Base-by-base conservation (phyloP, 2,888 invertebrate species). In the Brachylomia viminalis region DNA sequence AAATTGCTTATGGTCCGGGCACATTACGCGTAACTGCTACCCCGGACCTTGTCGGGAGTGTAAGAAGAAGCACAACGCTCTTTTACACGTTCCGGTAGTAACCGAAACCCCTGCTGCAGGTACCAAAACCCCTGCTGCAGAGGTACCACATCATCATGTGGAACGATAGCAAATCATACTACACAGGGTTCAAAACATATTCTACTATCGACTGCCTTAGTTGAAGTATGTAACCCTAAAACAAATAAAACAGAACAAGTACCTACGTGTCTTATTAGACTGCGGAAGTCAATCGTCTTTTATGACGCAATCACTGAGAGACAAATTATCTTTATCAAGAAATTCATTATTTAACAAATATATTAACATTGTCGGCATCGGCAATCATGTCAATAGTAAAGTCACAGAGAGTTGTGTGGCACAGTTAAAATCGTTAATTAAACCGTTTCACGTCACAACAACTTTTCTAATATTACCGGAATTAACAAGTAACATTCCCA, bases 241-340 rank as follows among this genome's bases (percentile, higher is more conserved):
- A 61, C 61, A 62, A 68, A 74, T 52, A 61, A 68, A 58, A 38
- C 52, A n/a, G 64, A 74, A 52, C 33, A 38, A 47, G 67, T 67
- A 38, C 73, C n/a, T n/a, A n/a, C n/a, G 73, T n/a, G 58, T 49
- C 52, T 49, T 74, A 52, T n/a, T 73, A 52, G 73, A 73, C 30
- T 73, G 72, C 45, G 59, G 45, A n/a, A 64, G 64, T 47, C 64
- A 64, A 20, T 65, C 65, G 11, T 65, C 65, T 13, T 65, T 66
- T 38, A 61, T 74, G 30, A 67, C 58, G 56, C 45, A 67, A n/a
- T 30, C 56, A 38, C 67, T 68, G 8, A 59, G 17, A 13, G 47
- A 59, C 15, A 67, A 52, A n/a, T n/a, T 65, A 72, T n/a, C 45
- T 13, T 42, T 72, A 54, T 8, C 33, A 56, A 6, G 45, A 20